These are phyloP conservation scores for Bettongia penicillata DNA, from an alignment of 2,113 vertebrate species.

Conservation along the genomic window DNA sequence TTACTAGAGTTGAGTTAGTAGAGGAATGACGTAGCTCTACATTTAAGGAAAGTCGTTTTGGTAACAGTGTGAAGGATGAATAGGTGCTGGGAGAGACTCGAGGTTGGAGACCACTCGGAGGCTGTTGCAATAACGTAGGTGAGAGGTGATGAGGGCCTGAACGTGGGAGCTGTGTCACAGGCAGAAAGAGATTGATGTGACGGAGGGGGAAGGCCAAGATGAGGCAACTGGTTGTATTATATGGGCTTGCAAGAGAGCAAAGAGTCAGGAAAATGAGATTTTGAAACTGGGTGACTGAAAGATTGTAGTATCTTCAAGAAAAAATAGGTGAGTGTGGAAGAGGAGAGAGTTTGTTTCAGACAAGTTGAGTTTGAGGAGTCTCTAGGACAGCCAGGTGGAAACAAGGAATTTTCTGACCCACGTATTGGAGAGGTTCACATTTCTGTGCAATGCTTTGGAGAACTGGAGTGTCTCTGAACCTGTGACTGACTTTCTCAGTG, in stretches of 20 bases:
- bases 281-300: not conserved
- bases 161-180: not conserved
- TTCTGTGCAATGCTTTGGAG: not conserved
- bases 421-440: not conserved
- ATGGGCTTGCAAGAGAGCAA: not conserved
- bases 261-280: not conserved
- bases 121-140: not conserved
- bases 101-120: not conserved
- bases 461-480: not conserved
- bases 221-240: not conserved
- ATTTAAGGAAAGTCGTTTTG: not conserved
- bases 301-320: not conserved
- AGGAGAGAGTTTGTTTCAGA: not conserved
- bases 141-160: not conserved
- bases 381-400: not conserved
- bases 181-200: not conserved
- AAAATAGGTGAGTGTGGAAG: not conserved
- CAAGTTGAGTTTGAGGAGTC: not conserved
- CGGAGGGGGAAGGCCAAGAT: not conserved
- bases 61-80: not conserved
- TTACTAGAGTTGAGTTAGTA: not conserved
- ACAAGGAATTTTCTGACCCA: not conserved
- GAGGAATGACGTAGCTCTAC: not conserved
- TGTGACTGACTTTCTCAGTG: not conserved
- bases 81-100: not conserved